These are phyloP conservation scores for Willowsia nigromaculata DNA, from an alignment of 2,888 invertebrate species.

Conservation along the genomic window DNA sequence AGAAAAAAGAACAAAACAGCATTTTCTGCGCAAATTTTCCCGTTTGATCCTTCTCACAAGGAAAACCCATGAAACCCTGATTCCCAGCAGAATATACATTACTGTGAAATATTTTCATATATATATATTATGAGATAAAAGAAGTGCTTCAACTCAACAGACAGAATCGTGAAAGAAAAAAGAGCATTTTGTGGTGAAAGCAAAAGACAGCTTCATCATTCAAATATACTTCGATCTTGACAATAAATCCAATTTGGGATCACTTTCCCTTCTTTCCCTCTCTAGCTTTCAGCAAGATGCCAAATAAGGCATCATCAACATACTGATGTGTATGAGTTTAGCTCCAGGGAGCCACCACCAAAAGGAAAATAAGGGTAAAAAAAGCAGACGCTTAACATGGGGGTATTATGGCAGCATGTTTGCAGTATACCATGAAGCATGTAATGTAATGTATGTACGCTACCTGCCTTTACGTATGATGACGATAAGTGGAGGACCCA, in stretches of 20 bases:
- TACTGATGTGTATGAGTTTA: conserved; percentile 39
- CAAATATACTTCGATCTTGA: conserved; percentile 54
- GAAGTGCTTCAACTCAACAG: not conserved
- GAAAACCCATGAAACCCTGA: not conserved
- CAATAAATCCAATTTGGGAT: conserved; percentile 66
- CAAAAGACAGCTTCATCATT: conserved; percentile 56
- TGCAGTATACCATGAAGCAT: not conserved
- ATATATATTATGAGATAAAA: not conserved
- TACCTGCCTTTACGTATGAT: not conserved
- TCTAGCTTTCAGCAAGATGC: not conserved
- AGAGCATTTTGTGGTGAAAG: conserved; percentile 44
- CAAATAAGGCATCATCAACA: conserved; percentile 53
- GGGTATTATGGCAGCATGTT: not conserved
- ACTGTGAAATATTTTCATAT: conserved; percentile 15
- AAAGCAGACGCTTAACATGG: not conserved
- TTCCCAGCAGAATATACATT: conserved; percentile 45
- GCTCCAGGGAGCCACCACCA: conserved; percentile 40
- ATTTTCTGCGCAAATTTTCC: conserved; percentile 15
- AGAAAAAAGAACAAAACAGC: not conserved
- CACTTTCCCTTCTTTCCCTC: conserved; percentile 34
- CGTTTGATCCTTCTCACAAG: conserved; percentile 4
- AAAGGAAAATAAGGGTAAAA: not conserved
- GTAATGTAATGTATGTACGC: not conserved
- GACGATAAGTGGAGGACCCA: not conserved
- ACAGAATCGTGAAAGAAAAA: not conserved